Evolutionary conservation across 2,797 vertebrate species (phyloP), one percentile per base, ranked within the genome.

Genomic region (Rhabdophis nuchalis): DNA sequence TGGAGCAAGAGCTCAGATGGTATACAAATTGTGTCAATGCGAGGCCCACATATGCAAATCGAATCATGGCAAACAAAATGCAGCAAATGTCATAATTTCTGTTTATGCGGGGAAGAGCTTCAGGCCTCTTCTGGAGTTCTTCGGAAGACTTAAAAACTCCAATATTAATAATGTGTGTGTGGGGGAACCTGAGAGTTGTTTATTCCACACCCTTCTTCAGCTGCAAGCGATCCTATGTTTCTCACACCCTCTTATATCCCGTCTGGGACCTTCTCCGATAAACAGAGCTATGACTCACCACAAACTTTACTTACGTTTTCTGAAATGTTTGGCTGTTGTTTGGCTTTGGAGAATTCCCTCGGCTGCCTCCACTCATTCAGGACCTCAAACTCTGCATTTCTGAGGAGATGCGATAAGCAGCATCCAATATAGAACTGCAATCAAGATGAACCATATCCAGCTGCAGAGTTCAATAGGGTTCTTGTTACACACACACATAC

Each of bases 251-350:
- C 56, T 46, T 82, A 85, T 25, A 88, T 36, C 10, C 89, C 53
- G 25, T n/a, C 36, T 64, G 89, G 61, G 89, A 57, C 85, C 41
- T 77, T 36, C 29, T 64, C 86, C 41, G 36, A 58, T 77, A 77
- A 92, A 90, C 23, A 72, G 36, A 87, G 85, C 61, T 68, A 77
- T 90, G 88, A 90, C 82, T 87, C 89, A 86, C 60, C 53, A 29
- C 87, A 86, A 87, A 68, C 90, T 87, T 90, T 72, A 87, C 92
- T 90, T 90, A 60, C 61, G 50, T 90, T 92, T 90, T 56, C 53
- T 32, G 50, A 87, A 90, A 72, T 16, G 53, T 11, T 25, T 27
- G 27, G 29, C 88, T 90, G 86, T 92, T 90, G 68, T 92, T 87
- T 90, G 36, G 77, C 89, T 86, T 89, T 86, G 32, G 11, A 25